Evolutionary conservation across 2,113 vertebrate species (phyloP).

Genomic region (Melanostigma gelatinosum): DNA sequence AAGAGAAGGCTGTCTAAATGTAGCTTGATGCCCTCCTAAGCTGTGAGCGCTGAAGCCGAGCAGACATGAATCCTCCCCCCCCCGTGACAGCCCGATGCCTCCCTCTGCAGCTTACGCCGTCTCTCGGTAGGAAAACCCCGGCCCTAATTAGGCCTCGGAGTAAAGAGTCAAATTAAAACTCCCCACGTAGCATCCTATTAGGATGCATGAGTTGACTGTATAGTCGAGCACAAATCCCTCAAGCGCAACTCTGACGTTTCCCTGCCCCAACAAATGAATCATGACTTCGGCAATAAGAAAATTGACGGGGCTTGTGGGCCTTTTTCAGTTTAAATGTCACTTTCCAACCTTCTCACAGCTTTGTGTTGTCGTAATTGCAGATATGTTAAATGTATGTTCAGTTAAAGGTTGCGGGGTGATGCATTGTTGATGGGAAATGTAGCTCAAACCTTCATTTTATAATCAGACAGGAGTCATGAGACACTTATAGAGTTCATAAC

Average conservation of each 20-base stretch:
- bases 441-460: not conserved
- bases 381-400: not conserved
- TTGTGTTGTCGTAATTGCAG: not conserved
- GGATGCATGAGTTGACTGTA: slow-evolving; percentile 54
- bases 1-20: slow-evolving; percentile 79
- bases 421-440: not conserved
- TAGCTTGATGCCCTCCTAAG: slow-evolving; percentile 79
- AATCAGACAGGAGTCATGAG: not conserved
- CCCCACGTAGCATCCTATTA: slow-evolving; percentile 62
- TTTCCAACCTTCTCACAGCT: slow-evolving; percentile 9
- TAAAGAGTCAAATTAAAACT: slow-evolving; percentile 73
- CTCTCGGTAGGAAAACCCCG: slow-evolving; percentile 61
- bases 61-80: slow-evolving; percentile 73
- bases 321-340: slow-evolving; percentile 18
- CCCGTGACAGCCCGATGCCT: slow-evolving; percentile 74
- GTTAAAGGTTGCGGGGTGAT: not conserved
- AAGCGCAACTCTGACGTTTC: slow-evolving; percentile 29
- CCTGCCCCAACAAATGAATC: slow-evolving; percentile 45
- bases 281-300: slow-evolving; percentile 11
- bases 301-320: slow-evolving; percentile 9
- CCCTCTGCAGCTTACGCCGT: slow-evolving; percentile 68
- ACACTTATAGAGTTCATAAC: not conserved
- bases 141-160: slow-evolving; percentile 78
- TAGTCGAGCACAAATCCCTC: slow-evolving; percentile 42
- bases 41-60: slow-evolving; percentile 69